Percentiles rank a stretch among this genome's conserved stretches.
Conservation (phyloP, 2,113 vertebrate species). For the Climacteris rufus region DNA sequence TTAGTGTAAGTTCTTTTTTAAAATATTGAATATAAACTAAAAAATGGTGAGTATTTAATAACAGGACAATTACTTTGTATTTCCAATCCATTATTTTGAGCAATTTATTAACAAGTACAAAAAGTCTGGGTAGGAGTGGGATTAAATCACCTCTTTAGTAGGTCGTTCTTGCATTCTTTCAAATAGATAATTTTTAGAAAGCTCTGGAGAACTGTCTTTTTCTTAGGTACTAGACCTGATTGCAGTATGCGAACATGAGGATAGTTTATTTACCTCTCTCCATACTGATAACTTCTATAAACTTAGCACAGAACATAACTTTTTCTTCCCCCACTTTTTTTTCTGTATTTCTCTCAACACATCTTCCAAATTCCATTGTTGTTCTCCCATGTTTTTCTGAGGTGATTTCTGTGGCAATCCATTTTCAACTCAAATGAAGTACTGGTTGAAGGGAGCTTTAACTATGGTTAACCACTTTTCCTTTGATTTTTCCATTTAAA, state of each 20-base stretch:
- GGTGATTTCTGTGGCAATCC: not conserved
- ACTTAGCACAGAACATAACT: not conserved
- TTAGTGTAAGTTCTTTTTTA: too few species aligned
- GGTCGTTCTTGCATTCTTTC: not conserved
- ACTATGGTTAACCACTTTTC: not conserved
- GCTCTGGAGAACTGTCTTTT: not conserved
- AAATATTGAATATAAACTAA: not conserved
- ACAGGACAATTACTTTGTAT: not conserved
- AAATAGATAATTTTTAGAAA: not conserved
- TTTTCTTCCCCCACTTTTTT: fast-evolving
- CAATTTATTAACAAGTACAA: not conserved
- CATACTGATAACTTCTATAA: not conserved
- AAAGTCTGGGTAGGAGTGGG: not conserved
- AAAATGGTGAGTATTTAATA: not conserved
- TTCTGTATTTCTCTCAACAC: not conserved
- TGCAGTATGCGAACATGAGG: fast-evolving
- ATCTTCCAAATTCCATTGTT: not conserved
- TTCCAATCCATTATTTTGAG: not conserved
- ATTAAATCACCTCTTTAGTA: not conserved
- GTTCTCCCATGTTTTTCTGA: fast-evolving
- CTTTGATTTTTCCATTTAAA: not conserved
- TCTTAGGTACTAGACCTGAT: not conserved
- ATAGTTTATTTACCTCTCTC: not conserved
- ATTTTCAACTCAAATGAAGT: not conserved
- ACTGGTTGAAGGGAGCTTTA: not conserved